Evolutionary conservation across 2,888 invertebrate genomes (phyloP).

Genomic region (Disparrhopalites patrizii): DNA sequence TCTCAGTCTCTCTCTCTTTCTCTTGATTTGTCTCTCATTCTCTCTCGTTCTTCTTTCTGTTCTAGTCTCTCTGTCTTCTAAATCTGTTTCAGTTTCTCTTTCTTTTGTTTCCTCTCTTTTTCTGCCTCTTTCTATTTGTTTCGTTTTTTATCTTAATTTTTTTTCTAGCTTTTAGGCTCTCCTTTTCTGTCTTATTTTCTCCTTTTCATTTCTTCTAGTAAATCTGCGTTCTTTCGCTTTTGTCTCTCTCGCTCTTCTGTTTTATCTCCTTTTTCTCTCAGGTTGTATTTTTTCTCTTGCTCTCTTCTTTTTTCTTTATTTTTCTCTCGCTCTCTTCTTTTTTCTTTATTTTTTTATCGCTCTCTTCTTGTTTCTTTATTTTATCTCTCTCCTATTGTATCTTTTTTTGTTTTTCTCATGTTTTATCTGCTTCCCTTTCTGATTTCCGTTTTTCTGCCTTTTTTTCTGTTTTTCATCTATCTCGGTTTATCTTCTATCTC

Average conservation of each 20-base stretch:
- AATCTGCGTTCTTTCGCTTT: background rate
- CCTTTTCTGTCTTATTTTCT: conserved; percentile 26
- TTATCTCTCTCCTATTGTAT: background rate
- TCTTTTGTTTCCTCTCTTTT: too few species aligned
- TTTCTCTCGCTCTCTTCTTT: background rate
- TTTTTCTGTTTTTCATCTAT: background rate
- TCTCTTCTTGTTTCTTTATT: background rate
- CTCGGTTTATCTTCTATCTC: too few species aligned
- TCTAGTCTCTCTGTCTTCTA: too few species aligned
- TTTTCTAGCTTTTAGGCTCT: too few species aligned
- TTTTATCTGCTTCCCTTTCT: background rate
- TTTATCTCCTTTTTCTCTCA: conserved; percentile 10
- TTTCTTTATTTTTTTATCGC: background rate
- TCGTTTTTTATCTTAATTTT: too few species aligned
- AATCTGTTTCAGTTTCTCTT: too few species aligned
- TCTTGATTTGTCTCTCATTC: too few species aligned
- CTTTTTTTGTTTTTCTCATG: background rate
- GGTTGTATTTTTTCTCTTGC: conserved; percentile 1
- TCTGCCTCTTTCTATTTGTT: too few species aligned
- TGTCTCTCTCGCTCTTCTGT: conserved; percentile 6
- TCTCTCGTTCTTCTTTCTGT: too few species aligned
- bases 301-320: background rate
- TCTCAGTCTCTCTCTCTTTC: too few species aligned
- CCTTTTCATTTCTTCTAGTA: background rate
- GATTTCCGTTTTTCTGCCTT: background rate